Conservation (phyloP, 2,113 vertebrate species). For the Larimichthys polyactis region DNA sequence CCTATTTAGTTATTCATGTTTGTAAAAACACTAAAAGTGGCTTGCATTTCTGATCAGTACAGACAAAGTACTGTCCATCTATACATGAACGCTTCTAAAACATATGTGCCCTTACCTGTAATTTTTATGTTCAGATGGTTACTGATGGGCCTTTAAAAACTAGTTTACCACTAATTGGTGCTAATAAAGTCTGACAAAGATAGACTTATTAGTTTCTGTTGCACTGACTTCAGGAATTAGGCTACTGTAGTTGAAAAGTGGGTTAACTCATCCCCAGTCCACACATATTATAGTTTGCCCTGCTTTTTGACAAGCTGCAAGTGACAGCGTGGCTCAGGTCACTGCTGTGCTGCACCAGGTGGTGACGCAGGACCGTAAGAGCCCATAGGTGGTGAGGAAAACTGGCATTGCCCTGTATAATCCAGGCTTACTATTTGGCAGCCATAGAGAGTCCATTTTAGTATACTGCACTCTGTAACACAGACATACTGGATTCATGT, state of each 20-base stretch:
- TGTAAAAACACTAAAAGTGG: not conserved
- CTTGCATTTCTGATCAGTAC: not conserved
- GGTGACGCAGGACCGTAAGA: conserved; percentile 27
- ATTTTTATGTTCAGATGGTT: conserved; percentile 1
- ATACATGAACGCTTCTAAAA: not conserved
- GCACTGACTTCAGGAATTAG: conserved; percentile 38
- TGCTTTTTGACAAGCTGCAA: conserved; percentile 42
- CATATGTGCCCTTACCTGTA: not conserved
- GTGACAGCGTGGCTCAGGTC: conserved; percentile 13
- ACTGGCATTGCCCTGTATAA: conserved; percentile 28
- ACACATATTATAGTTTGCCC: conserved; percentile 15
- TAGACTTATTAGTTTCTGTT: conserved; percentile 31
- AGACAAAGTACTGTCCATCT: not conserved
- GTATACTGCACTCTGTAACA: conserved; percentile 2
- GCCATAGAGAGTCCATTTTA: not conserved
- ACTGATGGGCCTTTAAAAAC: not conserved
- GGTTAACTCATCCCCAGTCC: conserved; percentile 49
- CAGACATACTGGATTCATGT: not conserved
- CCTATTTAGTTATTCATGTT: not conserved
- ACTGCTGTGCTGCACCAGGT: conserved; percentile 22
- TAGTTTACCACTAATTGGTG: not conserved
- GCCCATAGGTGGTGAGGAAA: conserved; percentile 31
- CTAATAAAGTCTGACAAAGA: conserved; percentile 12
- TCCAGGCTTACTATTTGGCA: conserved; percentile 35
- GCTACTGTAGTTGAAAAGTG: conserved; percentile 51